Evolutionary conservation across 2,113 vertebrate species (phyloP), one percentile per base, ranked within the genome.

Genomic region (Anhinga anhinga): DNA sequence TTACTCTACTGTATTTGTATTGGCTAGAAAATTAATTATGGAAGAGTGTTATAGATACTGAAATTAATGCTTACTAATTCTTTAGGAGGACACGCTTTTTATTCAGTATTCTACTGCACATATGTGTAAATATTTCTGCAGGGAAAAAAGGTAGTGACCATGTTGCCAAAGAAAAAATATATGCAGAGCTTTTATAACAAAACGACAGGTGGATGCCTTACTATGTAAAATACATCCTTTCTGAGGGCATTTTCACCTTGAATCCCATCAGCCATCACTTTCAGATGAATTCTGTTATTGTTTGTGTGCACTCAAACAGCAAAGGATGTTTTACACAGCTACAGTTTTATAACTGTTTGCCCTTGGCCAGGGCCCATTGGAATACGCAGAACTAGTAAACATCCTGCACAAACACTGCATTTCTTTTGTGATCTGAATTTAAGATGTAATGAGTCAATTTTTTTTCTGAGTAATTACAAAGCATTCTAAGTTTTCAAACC

Each of bases 221-320:
- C 89, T 70, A 85, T 44, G 58, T 61, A 94, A 59, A 93, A 76
- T 14, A 74, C n/a, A 53, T 81, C 76, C 58, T 94, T 83, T 58
- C 74, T 73, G 42, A 88, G 88, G 93, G 91, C 89, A 74, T 82
- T 93, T 97, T 97, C 94, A 95, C 97, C 97, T 96, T 95, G 91
- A 88, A 81, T 85, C 87, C 81, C 93, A 91, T 87, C 95, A 95
- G 66, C 86, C 91, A 62, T 94, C 89, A 88, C 84, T 95, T 88
- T 27, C 86, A 67, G 84, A 80, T 0, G 5, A 58, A 47, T 93
- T 77, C 93, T 88, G 34, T 73, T 85, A 88, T 90, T 97, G 93
- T 94, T 73, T 71, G 89, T 19, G 38, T 77, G 66, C 91, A 93
- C 89, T 94, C 76, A 45, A 94, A 95, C 49, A 91, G 78, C 77